Percentiles rank a stretch among this genome's conserved stretches.
These are phyloP conservation scores for Eleutherodactylus coqui DNA, from an alignment of 2,797 vertebrate species.

Conservation along the genomic window DNA sequence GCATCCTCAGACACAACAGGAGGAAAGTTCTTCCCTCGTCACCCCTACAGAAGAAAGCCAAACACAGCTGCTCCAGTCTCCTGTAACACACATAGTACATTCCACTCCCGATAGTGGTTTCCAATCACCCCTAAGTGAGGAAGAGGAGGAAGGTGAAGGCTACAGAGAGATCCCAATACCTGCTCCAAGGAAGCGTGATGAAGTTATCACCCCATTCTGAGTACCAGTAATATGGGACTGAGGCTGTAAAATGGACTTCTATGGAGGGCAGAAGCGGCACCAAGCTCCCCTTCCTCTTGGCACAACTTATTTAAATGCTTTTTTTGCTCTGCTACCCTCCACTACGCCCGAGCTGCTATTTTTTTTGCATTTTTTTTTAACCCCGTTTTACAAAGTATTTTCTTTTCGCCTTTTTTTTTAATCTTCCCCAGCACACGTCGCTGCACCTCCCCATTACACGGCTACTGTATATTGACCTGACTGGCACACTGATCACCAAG, in stretches of 20 bases:
- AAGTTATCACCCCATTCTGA: slow-evolving; percentile 55
- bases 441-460: not conserved
- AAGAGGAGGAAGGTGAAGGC: slow-evolving; percentile 59
- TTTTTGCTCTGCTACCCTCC: slow-evolving; percentile 31
- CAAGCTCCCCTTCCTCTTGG: slow-evolving; percentile 9
- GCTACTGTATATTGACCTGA: not conserved
- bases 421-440: slow-evolving; percentile 11
- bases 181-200: slow-evolving; percentile 42
- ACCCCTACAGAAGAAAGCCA: slow-evolving; percentile 19
- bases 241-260: slow-evolving; percentile 43
- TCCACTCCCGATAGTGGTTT: slow-evolving; percentile 66
- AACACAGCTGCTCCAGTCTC: slow-evolving; percentile 3
- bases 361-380: not conserved
- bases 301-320: slow-evolving; percentile 62
- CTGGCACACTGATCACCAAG: not conserved
- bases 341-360: slow-evolving; percentile 22
- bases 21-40: not conserved
- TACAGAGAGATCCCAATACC: slow-evolving; percentile 51
- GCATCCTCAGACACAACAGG: not conserved
- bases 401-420: not conserved
- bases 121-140: slow-evolving; percentile 68
- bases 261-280: slow-evolving; percentile 23
- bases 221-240: not conserved
- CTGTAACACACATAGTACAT: slow-evolving; percentile 55
- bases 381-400: not conserved